phyloP scores from a whole-genome alignment of 2,797 vertebrate genomes.

The Propithecus deckenii region DNA sequence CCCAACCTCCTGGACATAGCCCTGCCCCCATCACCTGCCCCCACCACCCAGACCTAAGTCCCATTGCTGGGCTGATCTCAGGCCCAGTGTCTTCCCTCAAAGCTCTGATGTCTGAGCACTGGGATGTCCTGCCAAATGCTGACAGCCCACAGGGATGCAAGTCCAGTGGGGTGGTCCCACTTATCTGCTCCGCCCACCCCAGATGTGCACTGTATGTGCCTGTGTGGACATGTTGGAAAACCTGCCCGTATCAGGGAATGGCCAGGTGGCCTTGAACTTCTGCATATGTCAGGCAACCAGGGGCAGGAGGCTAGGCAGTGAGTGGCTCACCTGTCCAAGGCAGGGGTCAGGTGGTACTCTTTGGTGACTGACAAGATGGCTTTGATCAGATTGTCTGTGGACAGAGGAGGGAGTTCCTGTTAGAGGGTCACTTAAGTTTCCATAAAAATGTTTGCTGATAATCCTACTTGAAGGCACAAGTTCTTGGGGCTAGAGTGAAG shows the following conservation, averaged over 20 bases:
- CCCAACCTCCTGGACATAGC: neutral
- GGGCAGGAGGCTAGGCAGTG: neutral
- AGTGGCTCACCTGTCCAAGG: constrained; percentile 87
- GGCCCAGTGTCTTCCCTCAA: neutral
- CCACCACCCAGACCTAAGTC: neutral
- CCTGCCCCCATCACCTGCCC: neutral
- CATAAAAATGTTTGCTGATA: neutral
- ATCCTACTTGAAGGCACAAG: neutral
- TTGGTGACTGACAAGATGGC: constrained; percentile 90
- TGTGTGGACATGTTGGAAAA: neutral
- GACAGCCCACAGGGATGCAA: neutral
- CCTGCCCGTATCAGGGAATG: neutral
- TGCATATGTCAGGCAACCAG: neutral
- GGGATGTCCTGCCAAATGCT: neutral
- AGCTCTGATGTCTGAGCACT: neutral
- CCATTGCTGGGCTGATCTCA: neutral
- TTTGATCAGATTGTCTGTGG: constrained; percentile 89
- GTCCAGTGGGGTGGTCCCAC: neutral
- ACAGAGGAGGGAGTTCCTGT: constrained; percentile 73
- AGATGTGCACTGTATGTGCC: neutral
- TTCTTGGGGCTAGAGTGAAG: neutral
- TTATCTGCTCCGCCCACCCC: neutral
- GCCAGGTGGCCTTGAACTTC: neutral
- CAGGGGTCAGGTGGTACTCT: constrained; percentile 88
- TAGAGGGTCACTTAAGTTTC: neutral